A percentile compares a stretch with the other conserved stretches of the same genome.
Evolutionary conservation across 2,113 vertebrate species (phyloP).

Genomic region (Hippocampus guttulatus): DNA sequence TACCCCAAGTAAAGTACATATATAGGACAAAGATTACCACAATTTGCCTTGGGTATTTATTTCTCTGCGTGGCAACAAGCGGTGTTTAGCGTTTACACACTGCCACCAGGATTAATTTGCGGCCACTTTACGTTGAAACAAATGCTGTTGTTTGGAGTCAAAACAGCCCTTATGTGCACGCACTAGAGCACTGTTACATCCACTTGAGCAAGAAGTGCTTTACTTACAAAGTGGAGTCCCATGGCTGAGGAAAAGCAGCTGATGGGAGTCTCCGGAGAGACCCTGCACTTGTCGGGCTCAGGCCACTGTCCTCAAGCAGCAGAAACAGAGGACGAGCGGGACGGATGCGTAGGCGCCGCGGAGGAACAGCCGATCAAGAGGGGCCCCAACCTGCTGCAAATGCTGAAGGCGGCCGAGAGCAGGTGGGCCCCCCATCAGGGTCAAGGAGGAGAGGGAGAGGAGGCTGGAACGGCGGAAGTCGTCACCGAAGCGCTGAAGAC

Average conservation of each 20-base stretch:
- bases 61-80: neutral
- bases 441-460: conserved; percentile 22
- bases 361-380: conserved; percentile 12
- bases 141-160: conserved; percentile 50
- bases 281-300: neutral
- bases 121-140: conserved; percentile 30
- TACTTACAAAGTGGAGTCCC: conserved; percentile 14
- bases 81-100: conserved; percentile 40
- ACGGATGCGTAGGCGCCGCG: neutral
- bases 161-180: conserved; percentile 24
- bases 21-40: neutral
- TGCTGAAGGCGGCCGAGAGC: conserved; percentile 61
- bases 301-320: conserved; percentile 11
- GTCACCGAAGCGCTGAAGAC: conserved; percentile 48
- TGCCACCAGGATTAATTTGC: conserved; percentile 17
- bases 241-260: conserved; percentile 35
- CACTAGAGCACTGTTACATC: conserved; percentile 4
- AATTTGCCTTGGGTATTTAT: neutral
- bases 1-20: neutral
- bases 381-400: conserved; percentile 51
- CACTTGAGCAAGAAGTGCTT: conserved; percentile 16
- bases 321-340: conserved; percentile 1
- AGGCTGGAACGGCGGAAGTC: neutral
- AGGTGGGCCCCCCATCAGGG: conserved; percentile 11
- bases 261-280: conserved; percentile 1